phyloP scores from a whole-genome alignment of 2,113 vertebrate species.

The Potamarius usumacintae region DNA sequence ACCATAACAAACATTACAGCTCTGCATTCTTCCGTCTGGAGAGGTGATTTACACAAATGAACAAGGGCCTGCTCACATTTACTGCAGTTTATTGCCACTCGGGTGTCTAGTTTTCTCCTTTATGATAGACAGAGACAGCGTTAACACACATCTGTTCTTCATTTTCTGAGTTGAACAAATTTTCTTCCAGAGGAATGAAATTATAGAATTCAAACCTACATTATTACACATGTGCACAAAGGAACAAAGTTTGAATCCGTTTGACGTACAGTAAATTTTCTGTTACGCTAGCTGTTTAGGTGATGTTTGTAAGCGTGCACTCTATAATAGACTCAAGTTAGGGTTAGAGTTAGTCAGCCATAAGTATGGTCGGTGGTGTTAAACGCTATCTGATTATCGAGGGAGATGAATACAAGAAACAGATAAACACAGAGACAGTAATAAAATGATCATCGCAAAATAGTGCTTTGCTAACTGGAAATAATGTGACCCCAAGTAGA shows the following conservation, averaged over 20 bases:
- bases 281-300: too few relatives aligned
- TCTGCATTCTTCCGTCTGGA: conserved; percentile 12
- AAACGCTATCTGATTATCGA: not conserved
- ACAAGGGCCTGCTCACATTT: not conserved
- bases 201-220: not conserved
- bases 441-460: not conserved
- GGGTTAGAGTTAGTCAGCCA: not conserved
- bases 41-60: conserved; percentile 22
- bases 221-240: not conserved
- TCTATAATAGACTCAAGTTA: not conserved
- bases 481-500: not conserved
- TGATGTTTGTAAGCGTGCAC: not conserved
- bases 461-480: not conserved
- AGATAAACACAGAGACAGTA: not conserved
- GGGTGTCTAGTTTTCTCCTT: not conserved
- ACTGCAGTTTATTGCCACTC: conserved; percentile 1
- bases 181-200: not conserved
- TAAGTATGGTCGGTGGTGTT: not conserved
- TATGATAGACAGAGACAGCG: not conserved
- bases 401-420: not conserved
- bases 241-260: not conserved
- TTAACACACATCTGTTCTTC: not conserved
- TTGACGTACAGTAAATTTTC: not conserved
- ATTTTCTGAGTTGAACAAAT: not conserved
- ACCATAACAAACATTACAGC: not conserved